Conservation (phyloP, 2,113 vertebrate genomes). For the Entelurus aequoreus region DNA sequence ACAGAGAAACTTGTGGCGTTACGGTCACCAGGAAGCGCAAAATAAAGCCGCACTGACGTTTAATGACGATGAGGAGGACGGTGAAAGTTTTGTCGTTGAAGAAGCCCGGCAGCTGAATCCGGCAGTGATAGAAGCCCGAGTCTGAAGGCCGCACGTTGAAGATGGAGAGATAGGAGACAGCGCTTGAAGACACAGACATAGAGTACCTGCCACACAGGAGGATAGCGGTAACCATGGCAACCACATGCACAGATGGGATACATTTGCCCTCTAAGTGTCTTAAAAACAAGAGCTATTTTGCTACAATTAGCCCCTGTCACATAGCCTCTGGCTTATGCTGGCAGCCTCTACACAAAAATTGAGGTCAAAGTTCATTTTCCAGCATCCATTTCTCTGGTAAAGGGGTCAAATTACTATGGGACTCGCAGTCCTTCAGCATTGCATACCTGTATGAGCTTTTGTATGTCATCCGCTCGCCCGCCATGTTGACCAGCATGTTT, state of each 20-base stretch:
- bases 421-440: not conserved
- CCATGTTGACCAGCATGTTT: constrained; percentile 17
- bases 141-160: constrained; percentile 16
- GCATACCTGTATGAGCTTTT: constrained; percentile 35
- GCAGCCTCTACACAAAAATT: too few relatives aligned
- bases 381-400: too few relatives aligned
- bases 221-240: not conserved
- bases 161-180: constrained; percentile 53
- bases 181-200: not conserved
- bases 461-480: constrained; percentile 9
- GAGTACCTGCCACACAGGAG: constrained; percentile 31
- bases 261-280: not conserved
- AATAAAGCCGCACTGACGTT: constrained; percentile 21
- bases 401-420: not conserved
- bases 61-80: constrained; percentile 53
- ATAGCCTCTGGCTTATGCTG: too few relatives aligned
- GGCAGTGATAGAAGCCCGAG: constrained; percentile 63
- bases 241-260: not conserved
- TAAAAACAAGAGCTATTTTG: too few relatives aligned
- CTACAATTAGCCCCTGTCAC: too few relatives aligned
- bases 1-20: too few relatives aligned
- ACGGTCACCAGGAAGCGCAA: not conserved
- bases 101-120: constrained; percentile 57
- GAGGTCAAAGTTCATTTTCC: too few relatives aligned
- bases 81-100: constrained; percentile 62